Evolutionary conservation across 2,888 invertebrate genomes (phyloP).

Genomic region (Tholera decimalis): DNA sequence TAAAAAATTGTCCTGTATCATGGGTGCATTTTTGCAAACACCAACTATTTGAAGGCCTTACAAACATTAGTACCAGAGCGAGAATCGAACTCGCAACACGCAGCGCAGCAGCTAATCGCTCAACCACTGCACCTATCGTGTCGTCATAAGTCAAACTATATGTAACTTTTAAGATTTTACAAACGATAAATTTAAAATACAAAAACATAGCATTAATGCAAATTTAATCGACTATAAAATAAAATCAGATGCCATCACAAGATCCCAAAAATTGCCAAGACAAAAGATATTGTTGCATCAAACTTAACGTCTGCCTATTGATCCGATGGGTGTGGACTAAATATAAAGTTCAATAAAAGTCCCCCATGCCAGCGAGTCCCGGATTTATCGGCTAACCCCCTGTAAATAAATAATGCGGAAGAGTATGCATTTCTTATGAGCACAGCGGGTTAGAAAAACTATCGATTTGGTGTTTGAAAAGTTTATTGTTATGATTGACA

Average conservation of each 20-base stretch:
- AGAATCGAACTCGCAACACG: too few relatives aligned
- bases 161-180: too few relatives aligned
- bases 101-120: too few relatives aligned
- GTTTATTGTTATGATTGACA: slow-evolving; percentile 74
- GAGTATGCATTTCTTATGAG: slow-evolving; percentile 90
- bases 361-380: slow-evolving; percentile 85
- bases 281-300: slow-evolving; percentile 70
- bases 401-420: slow-evolving; percentile 90
- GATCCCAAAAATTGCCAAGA: slow-evolving; percentile 41
- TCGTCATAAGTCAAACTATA: too few relatives aligned
- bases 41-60: too few relatives aligned
- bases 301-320: slow-evolving; percentile 83
- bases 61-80: too few relatives aligned
- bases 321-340: slow-evolving; percentile 86
- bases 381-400: slow-evolving; percentile 91
- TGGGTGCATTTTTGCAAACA: too few relatives aligned
- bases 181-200: not conserved
- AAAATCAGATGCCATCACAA: not conserved
- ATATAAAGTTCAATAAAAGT: slow-evolving; percentile 91
- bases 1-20: too few relatives aligned
- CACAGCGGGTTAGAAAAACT: slow-evolving; percentile 83
- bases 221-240: not conserved
- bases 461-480: slow-evolving; percentile 77
- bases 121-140: too few relatives aligned
- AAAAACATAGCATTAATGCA: not conserved